Conservation (phyloP, 2,113 vertebrate genomes). For the Cottus gobio region DNA sequence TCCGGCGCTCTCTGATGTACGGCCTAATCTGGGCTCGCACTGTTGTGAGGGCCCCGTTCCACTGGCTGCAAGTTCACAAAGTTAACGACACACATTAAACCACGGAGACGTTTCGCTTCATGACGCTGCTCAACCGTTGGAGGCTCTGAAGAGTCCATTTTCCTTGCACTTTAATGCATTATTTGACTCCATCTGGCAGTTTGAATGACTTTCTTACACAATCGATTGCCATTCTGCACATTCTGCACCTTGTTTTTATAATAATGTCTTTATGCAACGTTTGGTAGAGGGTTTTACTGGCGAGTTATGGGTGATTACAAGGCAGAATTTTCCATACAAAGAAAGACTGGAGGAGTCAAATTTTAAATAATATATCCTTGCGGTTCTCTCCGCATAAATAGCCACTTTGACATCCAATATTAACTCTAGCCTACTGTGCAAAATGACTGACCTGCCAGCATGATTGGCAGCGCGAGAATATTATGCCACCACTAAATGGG, state of each 20-base stretch:
- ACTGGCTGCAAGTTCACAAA: constrained; percentile 60
- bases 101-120: constrained; percentile 34
- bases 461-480: constrained; percentile 63
- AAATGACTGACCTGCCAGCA: constrained; percentile 71
- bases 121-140: constrained; percentile 25
- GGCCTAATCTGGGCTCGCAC: constrained; percentile 69
- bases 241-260: background rate
- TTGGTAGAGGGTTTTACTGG: constrained; percentile 27
- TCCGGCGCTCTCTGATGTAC: constrained; percentile 72
- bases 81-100: constrained; percentile 67
- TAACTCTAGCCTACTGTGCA: constrained; percentile 58
- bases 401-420: constrained; percentile 41
- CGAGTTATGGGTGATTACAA: background rate
- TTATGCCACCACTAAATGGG: constrained; percentile 63
- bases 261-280: background rate
- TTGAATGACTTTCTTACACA: background rate
- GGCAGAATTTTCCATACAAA: background rate
- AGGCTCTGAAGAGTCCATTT: constrained; percentile 31
- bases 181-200: constrained; percentile 17
- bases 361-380: background rate
- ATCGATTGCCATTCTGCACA: background rate
- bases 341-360: constrained; percentile 14
- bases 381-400: constrained; percentile 48
- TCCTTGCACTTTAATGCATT: constrained; percentile 23
- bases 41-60: constrained; percentile 48